Base-by-base conservation (phyloP, 2,888 invertebrate species). In the Steinernema carpocapsae region DNA sequence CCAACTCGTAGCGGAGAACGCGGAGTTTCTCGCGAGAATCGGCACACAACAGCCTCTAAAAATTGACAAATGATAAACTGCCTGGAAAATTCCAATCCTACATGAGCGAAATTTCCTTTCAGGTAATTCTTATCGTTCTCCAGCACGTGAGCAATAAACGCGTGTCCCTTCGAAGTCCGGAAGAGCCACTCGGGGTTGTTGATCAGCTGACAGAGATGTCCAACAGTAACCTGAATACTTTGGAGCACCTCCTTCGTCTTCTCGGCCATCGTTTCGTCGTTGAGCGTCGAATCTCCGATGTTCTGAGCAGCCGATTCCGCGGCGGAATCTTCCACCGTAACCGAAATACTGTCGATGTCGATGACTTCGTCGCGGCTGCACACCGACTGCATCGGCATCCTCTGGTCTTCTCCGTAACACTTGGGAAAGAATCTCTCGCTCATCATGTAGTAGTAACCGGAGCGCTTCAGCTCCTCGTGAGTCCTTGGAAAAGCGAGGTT, bases 131-230 rank as follows among this genome's bases (percentile, higher is more conserved):
- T 71, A 22, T 71, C 71, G 45, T 71, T 46, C 17, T 71, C 71
- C 10, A 71, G 71, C 14, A 71, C 71, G 46, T 71, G 71, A 1
- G 71, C 71, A 10, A 71, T 71, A 43, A 71, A 71, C 4, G 71
- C 71, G 71, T 71, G 71, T 4, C 71, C 71, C 26, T 71, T 71
- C 45, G 71, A 71, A 1, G 43, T 71, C 24, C 71, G 29, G 26
- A 45, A 71, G 3, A 71, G 71, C 71, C 71, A 71, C 45, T 71
- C 71, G 71, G 71, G 71, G 45, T 71, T 71, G 45, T 71, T 71
- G 71, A 71, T 43, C 22, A 71, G 71, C 42, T 71, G 45, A 17
- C 43, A 71, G 29, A 71, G 45, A 26, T 71, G 71, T 19, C 71
- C 71, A 6, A 71, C 43, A 14, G 71, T 71, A 26, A 71, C 46